Evolutionary conservation across 2,888 invertebrate genomes (phyloP).

Genomic region (Drosophila austrosaltans): DNA sequence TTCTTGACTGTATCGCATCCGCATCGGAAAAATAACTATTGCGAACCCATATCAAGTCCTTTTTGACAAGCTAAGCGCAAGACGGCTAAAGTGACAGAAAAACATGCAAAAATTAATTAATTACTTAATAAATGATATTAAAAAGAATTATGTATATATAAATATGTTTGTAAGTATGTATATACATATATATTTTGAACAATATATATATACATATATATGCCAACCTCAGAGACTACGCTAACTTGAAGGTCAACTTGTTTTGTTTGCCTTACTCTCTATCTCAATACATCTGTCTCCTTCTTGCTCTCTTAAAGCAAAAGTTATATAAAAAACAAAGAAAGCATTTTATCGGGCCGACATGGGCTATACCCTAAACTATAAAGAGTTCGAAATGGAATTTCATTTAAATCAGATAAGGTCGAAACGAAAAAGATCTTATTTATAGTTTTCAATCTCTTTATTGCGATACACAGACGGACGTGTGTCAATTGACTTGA

Average conservation of each 20-base stretch:
- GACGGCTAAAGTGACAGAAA: not conserved
- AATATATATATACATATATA: constrained; percentile 1
- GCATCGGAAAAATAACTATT: too few species aligned
- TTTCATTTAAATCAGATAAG: too few species aligned
- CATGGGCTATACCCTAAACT: too few species aligned
- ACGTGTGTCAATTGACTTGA: too few species aligned
- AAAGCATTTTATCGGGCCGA: too few species aligned
- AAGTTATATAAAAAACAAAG: constrained; percentile 47
- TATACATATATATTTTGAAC: constrained; percentile 1
- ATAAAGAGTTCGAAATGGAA: too few species aligned
- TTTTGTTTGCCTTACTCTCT: constrained; percentile 27
- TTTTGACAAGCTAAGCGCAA: too few species aligned
- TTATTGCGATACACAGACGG: too few species aligned
- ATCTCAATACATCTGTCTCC: constrained; percentile 1
- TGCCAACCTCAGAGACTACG: constrained; percentile 16
- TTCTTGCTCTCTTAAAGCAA: constrained; percentile 40
- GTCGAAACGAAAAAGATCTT: too few species aligned
- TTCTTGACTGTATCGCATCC: too few species aligned
- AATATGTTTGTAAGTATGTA: not conserved
- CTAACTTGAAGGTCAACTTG: constrained; percentile 62
- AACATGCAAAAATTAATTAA: not conserved
- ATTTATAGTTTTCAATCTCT: too few species aligned
- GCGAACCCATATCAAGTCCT: too few species aligned
- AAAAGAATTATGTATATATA: not conserved
- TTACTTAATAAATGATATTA: not conserved